Base-by-base conservation (phyloP, 1,140 invertebrate genomes). In the Goniozus legneri region DNA sequence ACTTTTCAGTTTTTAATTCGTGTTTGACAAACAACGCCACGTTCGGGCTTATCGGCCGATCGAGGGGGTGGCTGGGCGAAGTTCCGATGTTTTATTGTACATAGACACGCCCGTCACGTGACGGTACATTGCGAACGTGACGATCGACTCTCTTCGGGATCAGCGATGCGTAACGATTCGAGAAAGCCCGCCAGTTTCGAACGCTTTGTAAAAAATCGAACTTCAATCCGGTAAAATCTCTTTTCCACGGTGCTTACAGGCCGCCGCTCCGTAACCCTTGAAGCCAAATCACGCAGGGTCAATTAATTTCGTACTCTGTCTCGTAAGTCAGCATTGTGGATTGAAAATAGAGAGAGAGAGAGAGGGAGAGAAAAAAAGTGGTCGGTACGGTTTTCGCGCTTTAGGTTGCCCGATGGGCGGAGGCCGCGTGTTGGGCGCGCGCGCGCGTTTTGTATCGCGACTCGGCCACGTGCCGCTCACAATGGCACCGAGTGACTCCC, bases 291-390 rank as follows among this genome's bases (percentile, higher is more conserved):
- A 75, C 71, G 72, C 62, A 64, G 58, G 68, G 72, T 72, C 72
- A 73, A 73, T 75, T 75, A 75, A 75, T 71, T 69, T 63, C 60
- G 47, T 62, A 60, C n/a, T n/a, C n/a, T 61, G 62, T 63, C 52
- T 41, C 20, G 19, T 30, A 12, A 16, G 32, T 21, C 38, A 3
- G 21, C 14, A 15, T 10, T n/a, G 35, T 20, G 19, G 30, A 31
- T n/a, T n/a, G n/a, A n/a, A n/a, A n/a, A n/a, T n/a, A n/a, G n/a
- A n/a, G n/a, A n/a, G n/a, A n/a, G n/a, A n/a, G n/a, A n/a, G n/a
- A n/a, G n/a, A n/a, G n/a, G n/a, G n/a, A n/a, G n/a, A n/a, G n/a
- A n/a, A n/a, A n/a, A n/a, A n/a, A n/a, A n/a, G n/a, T n/a, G n/a
- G n/a, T n/a, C n/a, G n/a, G n/a, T n/a, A n/a, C n/a, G n/a, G n/a